phyloP scores from a whole-genome alignment of 2,113 vertebrate genomes.

The Ophthalmolycus amberensis region DNA sequence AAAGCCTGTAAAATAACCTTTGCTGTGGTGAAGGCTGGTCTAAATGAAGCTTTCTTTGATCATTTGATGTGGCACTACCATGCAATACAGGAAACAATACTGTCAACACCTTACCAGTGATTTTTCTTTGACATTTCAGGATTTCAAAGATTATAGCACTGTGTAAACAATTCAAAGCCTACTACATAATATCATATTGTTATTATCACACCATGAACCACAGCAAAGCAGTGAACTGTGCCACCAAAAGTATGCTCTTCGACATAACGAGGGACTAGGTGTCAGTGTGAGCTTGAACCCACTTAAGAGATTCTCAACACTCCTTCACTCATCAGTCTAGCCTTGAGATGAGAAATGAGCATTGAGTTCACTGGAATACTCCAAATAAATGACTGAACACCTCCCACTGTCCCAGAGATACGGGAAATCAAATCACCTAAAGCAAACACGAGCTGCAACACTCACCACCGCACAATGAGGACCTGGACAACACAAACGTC shows the following conservation, averaged over 20 bases:
- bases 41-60: slow-evolving; percentile 13
- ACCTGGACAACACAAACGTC: background rate
- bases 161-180: background rate
- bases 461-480: slow-evolving; percentile 1
- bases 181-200: background rate
- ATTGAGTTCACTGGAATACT: slow-evolving; percentile 3
- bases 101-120: background rate
- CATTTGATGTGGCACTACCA: background rate
- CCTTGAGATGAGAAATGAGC: slow-evolving; percentile 15
- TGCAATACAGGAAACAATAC: background rate
- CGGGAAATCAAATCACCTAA: background rate
- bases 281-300: background rate
- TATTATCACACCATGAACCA: background rate
- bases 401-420: background rate
- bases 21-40: background rate
- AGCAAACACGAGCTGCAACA: background rate
- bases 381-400: slow-evolving; percentile 1
- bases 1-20: background rate
- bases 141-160: background rate
- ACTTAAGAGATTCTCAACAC: background rate
- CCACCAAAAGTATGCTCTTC: background rate
- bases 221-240: background rate
- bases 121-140: background rate
- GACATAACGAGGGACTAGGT: background rate
- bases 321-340: slow-evolving; percentile 11